These are phyloP conservation scores for Hestina assimilis DNA, from an alignment of 1,140 invertebrate genomes.

Conservation along the genomic window DNA sequence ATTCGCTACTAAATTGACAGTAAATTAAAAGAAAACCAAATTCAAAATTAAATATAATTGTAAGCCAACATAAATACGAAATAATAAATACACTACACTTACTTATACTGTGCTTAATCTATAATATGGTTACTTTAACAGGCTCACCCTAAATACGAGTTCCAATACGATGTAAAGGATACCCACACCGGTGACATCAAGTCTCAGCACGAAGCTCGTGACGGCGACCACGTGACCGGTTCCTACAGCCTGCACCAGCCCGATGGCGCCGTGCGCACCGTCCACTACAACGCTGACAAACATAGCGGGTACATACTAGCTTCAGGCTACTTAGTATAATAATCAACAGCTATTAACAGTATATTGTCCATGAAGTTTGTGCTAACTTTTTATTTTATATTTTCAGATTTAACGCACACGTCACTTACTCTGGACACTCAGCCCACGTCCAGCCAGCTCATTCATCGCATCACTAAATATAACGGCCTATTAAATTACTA, in stretches of 20 bases:
- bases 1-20: no score
- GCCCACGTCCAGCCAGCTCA: conserved; percentile 16
- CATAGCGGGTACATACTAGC: conserved; percentile 63
- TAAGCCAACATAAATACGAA: no score
- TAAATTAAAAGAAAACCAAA: no score
- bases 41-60: no score
- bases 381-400: background rate
- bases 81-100: no score
- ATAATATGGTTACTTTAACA: background rate
- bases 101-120: no score
- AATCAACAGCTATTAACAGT: no score
- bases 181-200: conserved; percentile 53
- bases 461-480: conserved; percentile 29
- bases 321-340: no score
- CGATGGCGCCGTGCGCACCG: conserved; percentile 55
- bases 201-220: conserved; percentile 48
- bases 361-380: no score
- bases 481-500: no score
- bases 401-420: conserved; percentile 41
- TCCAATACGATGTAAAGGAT: conserved; percentile 66
- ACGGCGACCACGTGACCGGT: conserved; percentile 67
- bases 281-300: conserved; percentile 60
- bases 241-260: conserved; percentile 73
- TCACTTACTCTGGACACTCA: conserved; percentile 32
- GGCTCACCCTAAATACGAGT: conserved; percentile 55